Evolutionary conservation across 53 echinoderm and acorn worm species (phyloP).

Genomic region (Apostichopus leukothele): DNA sequence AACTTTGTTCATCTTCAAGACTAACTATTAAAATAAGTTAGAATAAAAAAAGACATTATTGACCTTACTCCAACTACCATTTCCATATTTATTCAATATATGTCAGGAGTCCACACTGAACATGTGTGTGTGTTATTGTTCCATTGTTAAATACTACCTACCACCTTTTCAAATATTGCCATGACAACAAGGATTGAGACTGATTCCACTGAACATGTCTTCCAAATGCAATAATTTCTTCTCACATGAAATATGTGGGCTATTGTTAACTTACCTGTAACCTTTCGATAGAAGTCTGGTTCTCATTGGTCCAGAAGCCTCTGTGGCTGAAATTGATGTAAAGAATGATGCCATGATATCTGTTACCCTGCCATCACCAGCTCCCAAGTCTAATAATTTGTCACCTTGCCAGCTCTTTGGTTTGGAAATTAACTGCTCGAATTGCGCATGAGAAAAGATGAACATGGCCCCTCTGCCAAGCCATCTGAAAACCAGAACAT

Average conservation of each 20-base stretch:
- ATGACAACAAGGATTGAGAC: too few species aligned
- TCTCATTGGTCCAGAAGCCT: constrained; percentile 82
- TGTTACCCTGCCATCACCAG: constrained; percentile 91
- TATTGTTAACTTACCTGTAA: constrained; percentile 60
- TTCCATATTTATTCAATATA: too few species aligned
- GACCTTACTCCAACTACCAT: too few species aligned
- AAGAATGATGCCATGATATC: constrained; percentile 68
- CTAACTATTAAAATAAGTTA: too few species aligned
- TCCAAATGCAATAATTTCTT: too few species aligned
- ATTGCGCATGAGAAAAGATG: constrained; percentile 78
- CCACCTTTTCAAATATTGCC: too few species aligned
- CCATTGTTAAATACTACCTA: too few species aligned
- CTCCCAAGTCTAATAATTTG: constrained; percentile 85
- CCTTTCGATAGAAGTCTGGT: constrained; percentile 74
- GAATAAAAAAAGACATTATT: too few species aligned
- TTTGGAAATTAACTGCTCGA: constrained; percentile 62
- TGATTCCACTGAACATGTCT: too few species aligned
- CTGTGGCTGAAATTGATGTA: constrained; percentile 70
- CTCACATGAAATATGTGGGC: too few species aligned
- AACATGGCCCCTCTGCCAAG: constrained; percentile 91
- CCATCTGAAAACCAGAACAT: constrained; percentile 49
- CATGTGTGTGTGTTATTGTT: neutral
- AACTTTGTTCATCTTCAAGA: too few species aligned
- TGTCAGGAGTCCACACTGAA: too few species aligned
- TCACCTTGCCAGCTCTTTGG: constrained; percentile 60